Percentiles rank a stretch among this genome's conserved stretches.
Conservation (phyloP, 2,888 invertebrate genomes). For the Metellina segmentata region DNA sequence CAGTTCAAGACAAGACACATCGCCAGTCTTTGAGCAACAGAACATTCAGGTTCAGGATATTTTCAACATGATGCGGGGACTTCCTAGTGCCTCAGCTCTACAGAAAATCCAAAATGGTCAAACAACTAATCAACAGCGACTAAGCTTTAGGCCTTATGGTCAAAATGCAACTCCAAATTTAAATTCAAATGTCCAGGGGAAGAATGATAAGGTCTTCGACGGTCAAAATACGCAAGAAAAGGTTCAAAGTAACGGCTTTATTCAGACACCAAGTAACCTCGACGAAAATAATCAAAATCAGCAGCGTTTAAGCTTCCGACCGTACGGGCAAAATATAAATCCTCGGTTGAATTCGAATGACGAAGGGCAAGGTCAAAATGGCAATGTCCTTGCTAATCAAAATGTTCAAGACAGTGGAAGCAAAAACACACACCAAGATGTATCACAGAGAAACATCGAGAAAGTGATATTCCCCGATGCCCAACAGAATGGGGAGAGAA, state of each 20-base stretch:
- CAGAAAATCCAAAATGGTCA: neutral
- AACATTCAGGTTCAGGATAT: slow-evolving; percentile 10
- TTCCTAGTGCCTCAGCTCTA: neutral
- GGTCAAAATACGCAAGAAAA: neutral
- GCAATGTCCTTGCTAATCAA: neutral
- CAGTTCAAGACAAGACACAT: neutral
- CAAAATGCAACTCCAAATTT: slow-evolving; percentile 7
- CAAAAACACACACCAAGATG: neutral
- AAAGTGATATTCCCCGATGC: slow-evolving; percentile 44
- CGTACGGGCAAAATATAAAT: slow-evolving; percentile 41
- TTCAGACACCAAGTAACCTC: neutral
- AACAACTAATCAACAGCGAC: slow-evolving; percentile 30
- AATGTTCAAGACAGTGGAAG: neutral
- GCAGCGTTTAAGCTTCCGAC: slow-evolving; percentile 51
- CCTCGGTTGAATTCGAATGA: neutral
- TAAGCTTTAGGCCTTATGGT: slow-evolving; percentile 61
- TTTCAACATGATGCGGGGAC: slow-evolving; percentile 22
- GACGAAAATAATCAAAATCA: neutral
- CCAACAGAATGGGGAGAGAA: neutral
- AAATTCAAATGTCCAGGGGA: neutral
- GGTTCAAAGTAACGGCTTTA: neutral
- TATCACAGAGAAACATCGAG: neutral
- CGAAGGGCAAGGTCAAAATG: neutral
- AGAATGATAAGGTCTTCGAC: neutral
- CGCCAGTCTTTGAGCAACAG: neutral